phyloP scores from a whole-genome alignment of 2,888 invertebrate species.

The Meganola albula region DNA sequence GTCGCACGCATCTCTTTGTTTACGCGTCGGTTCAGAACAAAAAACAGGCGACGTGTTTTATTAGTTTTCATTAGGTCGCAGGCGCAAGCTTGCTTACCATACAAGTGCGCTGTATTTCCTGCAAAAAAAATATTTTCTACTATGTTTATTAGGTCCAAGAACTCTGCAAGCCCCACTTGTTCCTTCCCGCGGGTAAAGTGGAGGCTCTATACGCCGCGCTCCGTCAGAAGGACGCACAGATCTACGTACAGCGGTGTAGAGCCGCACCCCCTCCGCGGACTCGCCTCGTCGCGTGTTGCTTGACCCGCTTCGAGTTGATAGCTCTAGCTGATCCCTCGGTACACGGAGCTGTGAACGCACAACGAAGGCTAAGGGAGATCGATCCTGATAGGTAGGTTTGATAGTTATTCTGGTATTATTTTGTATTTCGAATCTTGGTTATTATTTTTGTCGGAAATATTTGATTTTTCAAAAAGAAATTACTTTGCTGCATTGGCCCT shows the following conservation, averaged over 20 bases:
- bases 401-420: background rate
- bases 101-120: too few species aligned
- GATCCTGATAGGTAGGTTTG: slow-evolving; percentile 83
- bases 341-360: slow-evolving; percentile 88
- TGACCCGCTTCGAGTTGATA: slow-evolving; percentile 80
- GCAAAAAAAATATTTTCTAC: too few species aligned
- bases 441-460: too few species aligned
- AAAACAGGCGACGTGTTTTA: too few species aligned
- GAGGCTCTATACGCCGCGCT: slow-evolving; percentile 93
- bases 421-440: too few species aligned
- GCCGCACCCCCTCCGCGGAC: slow-evolving; percentile 81
- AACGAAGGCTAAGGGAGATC: slow-evolving; percentile 85
- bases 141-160: slow-evolving; percentile 74
- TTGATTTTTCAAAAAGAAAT: too few species aligned
- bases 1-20: too few species aligned
- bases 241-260: slow-evolving; percentile 88
- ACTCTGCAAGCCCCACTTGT: slow-evolving; percentile 87
- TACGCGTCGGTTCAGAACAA: too few species aligned
- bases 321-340: slow-evolving; percentile 92
- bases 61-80: too few species aligned
- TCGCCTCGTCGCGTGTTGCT: slow-evolving; percentile 91
- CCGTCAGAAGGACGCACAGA: slow-evolving; percentile 94
- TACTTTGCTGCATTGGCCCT: too few species aligned
- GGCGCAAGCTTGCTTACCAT: too few species aligned
- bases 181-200: slow-evolving; percentile 90